Evolutionary conservation across 1,140 invertebrate genomes (phyloP).

Genomic region (Drosophila prosaltans): DNA sequence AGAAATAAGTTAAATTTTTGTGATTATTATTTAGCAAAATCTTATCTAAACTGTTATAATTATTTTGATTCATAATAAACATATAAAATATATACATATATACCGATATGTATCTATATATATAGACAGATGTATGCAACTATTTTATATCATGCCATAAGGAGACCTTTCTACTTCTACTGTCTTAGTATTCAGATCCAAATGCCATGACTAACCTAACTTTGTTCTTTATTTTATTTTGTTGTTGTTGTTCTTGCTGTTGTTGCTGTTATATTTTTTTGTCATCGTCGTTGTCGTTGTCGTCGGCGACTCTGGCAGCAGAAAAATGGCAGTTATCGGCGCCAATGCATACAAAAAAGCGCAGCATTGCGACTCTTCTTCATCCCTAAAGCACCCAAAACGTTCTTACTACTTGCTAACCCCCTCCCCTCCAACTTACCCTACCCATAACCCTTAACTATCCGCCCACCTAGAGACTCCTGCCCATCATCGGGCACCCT

Average conservation of each 20-base stretch:
- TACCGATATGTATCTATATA: too few species aligned
- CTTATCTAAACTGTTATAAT: too few species aligned
- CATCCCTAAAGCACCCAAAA: not conserved
- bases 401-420: not conserved
- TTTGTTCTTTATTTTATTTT: not conserved
- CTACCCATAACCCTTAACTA: too few species aligned
- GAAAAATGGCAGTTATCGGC: constrained; percentile 69
- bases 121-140: not conserved
- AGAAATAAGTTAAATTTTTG: too few species aligned
- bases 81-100: not conserved
- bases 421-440: too few species aligned
- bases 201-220: constrained; percentile 26
- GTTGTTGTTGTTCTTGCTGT: not conserved
- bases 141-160: not conserved
- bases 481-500: too few species aligned
- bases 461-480: not conserved
- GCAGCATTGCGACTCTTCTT: constrained; percentile 7
- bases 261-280: not conserved
- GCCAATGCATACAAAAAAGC: constrained; percentile 53
- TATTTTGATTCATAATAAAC: too few species aligned
- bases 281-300: constrained; percentile 11
- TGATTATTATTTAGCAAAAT: too few species aligned
- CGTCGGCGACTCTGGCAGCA: constrained; percentile 37
- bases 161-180: not conserved
- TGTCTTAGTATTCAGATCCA: not conserved